These are phyloP conservation scores for Cetoscarus ocellatus DNA, from an alignment of 2,797 vertebrate genomes.

Conservation along the genomic window DNA sequence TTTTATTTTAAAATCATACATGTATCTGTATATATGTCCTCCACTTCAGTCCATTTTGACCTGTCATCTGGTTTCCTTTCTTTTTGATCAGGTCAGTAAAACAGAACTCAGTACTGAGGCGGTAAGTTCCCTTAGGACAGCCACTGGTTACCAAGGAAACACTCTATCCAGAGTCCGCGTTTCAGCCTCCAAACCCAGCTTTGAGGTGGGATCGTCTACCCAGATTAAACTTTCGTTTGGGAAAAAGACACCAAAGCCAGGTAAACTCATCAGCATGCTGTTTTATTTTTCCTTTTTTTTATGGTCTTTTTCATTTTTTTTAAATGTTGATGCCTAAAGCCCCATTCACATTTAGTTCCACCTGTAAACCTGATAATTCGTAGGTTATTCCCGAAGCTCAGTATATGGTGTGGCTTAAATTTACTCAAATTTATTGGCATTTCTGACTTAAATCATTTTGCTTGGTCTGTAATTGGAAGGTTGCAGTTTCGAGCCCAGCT, in stretches of 20 bases:
- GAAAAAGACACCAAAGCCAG: constrained; percentile 83
- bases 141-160: constrained; percentile 81
- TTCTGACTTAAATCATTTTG: too few relatives aligned
- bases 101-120: constrained; percentile 78
- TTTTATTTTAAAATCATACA: too few relatives aligned
- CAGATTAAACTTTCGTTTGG: constrained; percentile 89
- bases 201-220: constrained; percentile 94
- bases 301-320: not conserved
- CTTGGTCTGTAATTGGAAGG: too few relatives aligned
- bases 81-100: constrained; percentile 81
- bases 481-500: too few relatives aligned
- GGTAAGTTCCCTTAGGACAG: constrained; percentile 59
- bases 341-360: too few relatives aligned
- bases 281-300: not conserved
- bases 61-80: not conserved
- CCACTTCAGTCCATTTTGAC: not conserved
- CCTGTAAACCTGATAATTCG: too few relatives aligned
- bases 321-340: not conserved
- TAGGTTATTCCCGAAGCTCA: too few relatives aligned
- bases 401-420: too few relatives aligned
- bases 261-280: constrained; percentile 58
- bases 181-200: constrained; percentile 91
- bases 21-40: too few relatives aligned
- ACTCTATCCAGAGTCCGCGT: constrained; percentile 81
- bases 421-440: too few relatives aligned